Evolutionary conservation across 1,140 invertebrate species (phyloP).

Genomic region (Leptonema lineaticorne): DNA sequence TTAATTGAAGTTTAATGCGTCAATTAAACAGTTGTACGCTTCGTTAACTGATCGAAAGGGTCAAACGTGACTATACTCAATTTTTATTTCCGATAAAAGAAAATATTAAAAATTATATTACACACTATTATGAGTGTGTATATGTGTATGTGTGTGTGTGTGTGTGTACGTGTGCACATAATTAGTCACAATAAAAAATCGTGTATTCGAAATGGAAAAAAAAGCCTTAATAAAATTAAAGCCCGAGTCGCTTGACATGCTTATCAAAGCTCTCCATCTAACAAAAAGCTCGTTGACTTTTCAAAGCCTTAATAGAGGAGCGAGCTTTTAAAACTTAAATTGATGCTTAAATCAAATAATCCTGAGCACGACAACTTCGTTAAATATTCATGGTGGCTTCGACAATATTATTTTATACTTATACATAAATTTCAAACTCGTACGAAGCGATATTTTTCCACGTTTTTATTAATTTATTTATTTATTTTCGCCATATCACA

Average conservation of each 20-base stretch:
- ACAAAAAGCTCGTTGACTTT: conserved; percentile 33
- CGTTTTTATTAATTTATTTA: neutral
- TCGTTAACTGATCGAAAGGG: no score
- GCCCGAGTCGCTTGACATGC: conserved; percentile 26
- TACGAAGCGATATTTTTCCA: neutral
- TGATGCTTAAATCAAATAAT: conserved; percentile 36
- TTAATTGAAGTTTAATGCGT: no score
- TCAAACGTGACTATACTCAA: no score
- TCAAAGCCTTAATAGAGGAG: conserved; percentile 31
- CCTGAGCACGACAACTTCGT: conserved; percentile 30
- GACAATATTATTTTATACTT: conserved; percentile 1
- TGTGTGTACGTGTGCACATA: neutral
- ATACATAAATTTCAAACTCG: no score
- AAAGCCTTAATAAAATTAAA: conserved; percentile 27
- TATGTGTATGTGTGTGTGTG: neutral
- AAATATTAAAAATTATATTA: no score
- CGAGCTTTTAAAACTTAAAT: conserved; percentile 34
- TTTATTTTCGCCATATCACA: no score
- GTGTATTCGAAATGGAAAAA: conserved; percentile 28
- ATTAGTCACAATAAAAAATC: conserved; percentile 33
- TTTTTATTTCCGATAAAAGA: neutral
- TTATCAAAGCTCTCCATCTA: conserved; percentile 33
- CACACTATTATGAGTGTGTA: neutral
- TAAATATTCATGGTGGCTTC: conserved; percentile 31
- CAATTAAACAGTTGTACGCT: no score